Evolutionary conservation across 2,113 vertebrate genomes (phyloP), one percentile per base, ranked within the genome.

Genomic region (Chrysochloris asiatica): DNA sequence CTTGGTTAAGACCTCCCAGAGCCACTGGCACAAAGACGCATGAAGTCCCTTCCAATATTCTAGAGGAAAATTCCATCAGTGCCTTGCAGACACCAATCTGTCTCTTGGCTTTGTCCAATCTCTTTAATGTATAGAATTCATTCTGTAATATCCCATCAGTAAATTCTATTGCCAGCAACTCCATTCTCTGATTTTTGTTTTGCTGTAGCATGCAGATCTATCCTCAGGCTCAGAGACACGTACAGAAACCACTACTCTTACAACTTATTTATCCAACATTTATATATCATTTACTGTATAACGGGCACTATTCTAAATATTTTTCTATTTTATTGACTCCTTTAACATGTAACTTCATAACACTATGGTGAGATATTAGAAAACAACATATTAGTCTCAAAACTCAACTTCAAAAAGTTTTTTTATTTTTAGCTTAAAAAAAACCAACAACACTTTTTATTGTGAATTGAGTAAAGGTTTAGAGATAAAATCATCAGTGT

Each of bases 1-100:
- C 79, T 86, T 78, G 56, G 30, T 67, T 95, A 36, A 83, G 61
- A 76, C 38, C 59, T 75, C 69, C 22, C 24, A 24, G 1, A 41
- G 36, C 41, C 28, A 4, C 36, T 48, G 33, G n/a, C 12, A 21
- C 12, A 33, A 59, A 47, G 54, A 73, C 19, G 59, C 69, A 36
- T 48, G 67, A 82, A 73, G 5, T 45, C 28, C 78, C 67, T 67
- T n/a, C 79, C 77, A 75, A n/a, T n/a, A 65, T 80, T 69, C 22
- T 59, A 82, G 86, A 93, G 88, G 83, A 92, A 94, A 92, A 88
- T 88, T 94, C 93, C 72, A 83, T 30, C 30, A 43, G 36, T 13
- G 63, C 79, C 19, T 73, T 83, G 54, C 76, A 71, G 33, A 82
- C 77, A 85, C 22, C 86, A 65, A 24, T 69, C 79, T 88, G 36